Evolutionary conservation across 2,888 invertebrate species (phyloP).

Genomic region (Ceriagrion tenellum): DNA sequence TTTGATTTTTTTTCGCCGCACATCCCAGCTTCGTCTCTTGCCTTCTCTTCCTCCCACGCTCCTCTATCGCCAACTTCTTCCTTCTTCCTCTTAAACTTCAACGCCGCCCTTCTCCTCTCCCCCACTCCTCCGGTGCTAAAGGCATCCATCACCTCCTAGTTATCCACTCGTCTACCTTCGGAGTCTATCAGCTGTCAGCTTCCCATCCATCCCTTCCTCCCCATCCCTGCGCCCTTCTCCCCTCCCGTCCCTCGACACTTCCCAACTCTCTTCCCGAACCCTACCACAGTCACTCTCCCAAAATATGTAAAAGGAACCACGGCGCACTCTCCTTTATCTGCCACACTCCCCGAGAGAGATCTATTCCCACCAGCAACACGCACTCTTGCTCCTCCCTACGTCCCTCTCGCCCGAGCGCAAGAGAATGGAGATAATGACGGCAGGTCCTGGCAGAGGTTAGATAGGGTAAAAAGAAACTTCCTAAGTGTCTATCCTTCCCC

Average conservation of each 20-base stretch:
- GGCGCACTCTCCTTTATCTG: conserved; percentile 2
- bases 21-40: not conserved
- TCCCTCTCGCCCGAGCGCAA: too few species aligned
- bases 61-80: not conserved
- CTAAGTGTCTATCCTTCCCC: not conserved
- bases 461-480: too few species aligned
- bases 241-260: not conserved
- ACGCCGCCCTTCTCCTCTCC: not conserved
- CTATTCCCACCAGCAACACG: not conserved
- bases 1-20: too few species aligned
- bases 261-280: not conserved
- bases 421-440: too few species aligned
- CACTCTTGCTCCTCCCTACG: not conserved
- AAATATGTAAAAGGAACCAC: not conserved
- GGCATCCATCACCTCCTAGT: conserved; percentile 62
- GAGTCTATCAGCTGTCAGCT: not conserved
- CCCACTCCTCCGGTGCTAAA: not conserved
- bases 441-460: too few species aligned
- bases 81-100: not conserved
- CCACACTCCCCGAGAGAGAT: not conserved
- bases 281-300: not conserved
- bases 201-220: not conserved
- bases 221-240: not conserved
- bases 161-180: conserved; percentile 20
- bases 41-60: not conserved